Base-by-base conservation (phyloP, 2,888 invertebrate species). In the Caenorhabditis imperialis region DNA sequence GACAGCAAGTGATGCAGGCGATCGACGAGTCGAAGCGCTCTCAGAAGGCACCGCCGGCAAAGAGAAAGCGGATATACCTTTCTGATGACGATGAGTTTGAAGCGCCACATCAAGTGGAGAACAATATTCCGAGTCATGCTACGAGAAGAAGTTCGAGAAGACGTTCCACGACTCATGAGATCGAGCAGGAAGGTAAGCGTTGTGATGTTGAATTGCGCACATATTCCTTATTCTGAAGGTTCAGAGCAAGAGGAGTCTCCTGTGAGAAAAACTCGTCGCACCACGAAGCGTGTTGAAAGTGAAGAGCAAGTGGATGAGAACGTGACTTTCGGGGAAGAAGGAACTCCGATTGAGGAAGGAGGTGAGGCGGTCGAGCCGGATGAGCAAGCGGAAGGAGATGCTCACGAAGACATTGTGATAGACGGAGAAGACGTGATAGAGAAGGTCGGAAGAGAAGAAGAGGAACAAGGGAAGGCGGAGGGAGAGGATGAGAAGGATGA, bases 381-480 rank as follows among this genome's bases (percentile, higher is more conserved):
- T 5, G 53, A 25, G 0, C 71, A 74, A 33, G 55, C 37, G 30
- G 57, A 65, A 33, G 70, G 54, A n/a, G 55, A 44, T 18, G 40
- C 33, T 20, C 58, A 62, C 8, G 69, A 67, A 16, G 51, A 62
- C 23, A 61, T 63, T 23, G 50, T 62, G 50, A 60, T 48, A 12
- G 62, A 18, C 18, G 22, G 14, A 50, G 38, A 60, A 45, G 69
- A 69, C 23, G 50, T 58, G 4, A 69, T 55, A 40, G 53, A 73
- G 18, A 50, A 65, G 25, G 38, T 57, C 25, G 70, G 69, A 4
- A 37, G 57, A 47, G 62, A 58, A 35, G 62, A 69, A 23, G 67
- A 71, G 16, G 69, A 58, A 5, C 57, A 57, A 33, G 67, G 44
- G n/a, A 62, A 63, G 14, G 78, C 75, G 33, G 53, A 65, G 18